Evolutionary conservation across 2,888 invertebrate species (phyloP).

Genomic region (Abrostola triplasia): DNA sequence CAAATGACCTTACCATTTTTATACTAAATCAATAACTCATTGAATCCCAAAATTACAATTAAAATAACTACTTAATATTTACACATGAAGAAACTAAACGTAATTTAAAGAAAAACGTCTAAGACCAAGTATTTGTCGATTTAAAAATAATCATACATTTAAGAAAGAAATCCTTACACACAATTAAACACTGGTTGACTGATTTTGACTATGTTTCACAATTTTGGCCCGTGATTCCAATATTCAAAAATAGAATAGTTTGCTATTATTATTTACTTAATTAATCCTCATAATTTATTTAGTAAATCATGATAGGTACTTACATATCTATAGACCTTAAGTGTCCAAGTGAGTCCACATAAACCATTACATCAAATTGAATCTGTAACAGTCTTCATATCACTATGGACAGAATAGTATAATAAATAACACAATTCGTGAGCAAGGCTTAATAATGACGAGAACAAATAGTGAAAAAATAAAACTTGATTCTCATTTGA

Average conservation of each 20-base stretch:
- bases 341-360: slow-evolving; percentile 58
- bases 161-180: slow-evolving; percentile 56
- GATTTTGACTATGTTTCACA: slow-evolving; percentile 83
- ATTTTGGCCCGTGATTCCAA: slow-evolving; percentile 85
- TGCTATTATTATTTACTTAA: slow-evolving; percentile 58
- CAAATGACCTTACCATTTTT: slow-evolving; percentile 76
- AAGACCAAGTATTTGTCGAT: slow-evolving; percentile 50
- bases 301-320: slow-evolving; percentile 72
- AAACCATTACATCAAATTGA: slow-evolving; percentile 62
- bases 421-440: slow-evolving; percentile 82
- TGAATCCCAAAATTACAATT: slow-evolving; percentile 67
- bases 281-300: slow-evolving; percentile 63
- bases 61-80: slow-evolving; percentile 62
- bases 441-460: slow-evolving; percentile 73
- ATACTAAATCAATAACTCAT: slow-evolving; percentile 72
- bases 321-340: slow-evolving; percentile 60
- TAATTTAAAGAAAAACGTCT: slow-evolving; percentile 57
- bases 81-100: slow-evolving; percentile 59
- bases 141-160: slow-evolving; percentile 55
- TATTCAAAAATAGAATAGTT: slow-evolving; percentile 72
- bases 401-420: slow-evolving; percentile 68
- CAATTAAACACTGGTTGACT: slow-evolving; percentile 74
- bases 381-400: slow-evolving; percentile 69
- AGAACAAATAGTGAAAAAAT: slow-evolving; percentile 60
- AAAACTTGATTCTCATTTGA: slow-evolving; percentile 60